phyloP scores from a whole-genome alignment of 2,113 vertebrate species.

The Cyanoderma ruficeps region DNA sequence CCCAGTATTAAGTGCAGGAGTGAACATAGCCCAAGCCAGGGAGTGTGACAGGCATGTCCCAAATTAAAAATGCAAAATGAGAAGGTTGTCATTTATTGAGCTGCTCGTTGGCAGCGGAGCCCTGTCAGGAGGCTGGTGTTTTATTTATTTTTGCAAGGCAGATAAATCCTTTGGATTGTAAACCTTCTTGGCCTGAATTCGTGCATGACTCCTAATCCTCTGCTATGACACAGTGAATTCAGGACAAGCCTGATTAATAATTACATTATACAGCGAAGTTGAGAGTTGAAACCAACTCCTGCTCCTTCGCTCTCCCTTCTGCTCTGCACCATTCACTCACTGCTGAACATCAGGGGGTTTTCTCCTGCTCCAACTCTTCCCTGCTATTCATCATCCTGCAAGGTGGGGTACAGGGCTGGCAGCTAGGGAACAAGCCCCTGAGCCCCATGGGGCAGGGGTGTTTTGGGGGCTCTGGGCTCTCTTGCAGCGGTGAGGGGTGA shows the following conservation, averaged over 20 bases:
- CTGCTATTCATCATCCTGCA: not conserved
- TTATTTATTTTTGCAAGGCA: slow-evolving; percentile 43
- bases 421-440: not conserved
- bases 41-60: not conserved
- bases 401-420: not conserved
- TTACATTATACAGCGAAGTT: slow-evolving; percentile 44
- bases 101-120: slow-evolving; percentile 21
- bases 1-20: not conserved
- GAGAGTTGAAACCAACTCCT: not conserved
- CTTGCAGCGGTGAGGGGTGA: not conserved
- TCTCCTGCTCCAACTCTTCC: not conserved
- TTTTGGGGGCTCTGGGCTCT: not conserved
- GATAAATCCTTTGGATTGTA: slow-evolving; percentile 61
- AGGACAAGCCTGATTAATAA: slow-evolving; percentile 48
- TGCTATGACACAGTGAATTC: slow-evolving; percentile 50
- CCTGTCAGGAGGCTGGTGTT: slow-evolving; percentile 24
- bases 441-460: not conserved
- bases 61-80: slow-evolving; percentile 45
- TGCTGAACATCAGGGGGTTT: not conserved
- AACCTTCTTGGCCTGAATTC: slow-evolving; percentile 62
- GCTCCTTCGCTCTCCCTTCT: not conserved
- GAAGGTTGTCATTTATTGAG: slow-evolving; percentile 36
- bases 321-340: fast-evolving
- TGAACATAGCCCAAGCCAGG: not conserved
- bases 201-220: slow-evolving; percentile 61